Conservation (phyloP, 2,888 invertebrate genomes). For the Dasypolia templi region DNA sequence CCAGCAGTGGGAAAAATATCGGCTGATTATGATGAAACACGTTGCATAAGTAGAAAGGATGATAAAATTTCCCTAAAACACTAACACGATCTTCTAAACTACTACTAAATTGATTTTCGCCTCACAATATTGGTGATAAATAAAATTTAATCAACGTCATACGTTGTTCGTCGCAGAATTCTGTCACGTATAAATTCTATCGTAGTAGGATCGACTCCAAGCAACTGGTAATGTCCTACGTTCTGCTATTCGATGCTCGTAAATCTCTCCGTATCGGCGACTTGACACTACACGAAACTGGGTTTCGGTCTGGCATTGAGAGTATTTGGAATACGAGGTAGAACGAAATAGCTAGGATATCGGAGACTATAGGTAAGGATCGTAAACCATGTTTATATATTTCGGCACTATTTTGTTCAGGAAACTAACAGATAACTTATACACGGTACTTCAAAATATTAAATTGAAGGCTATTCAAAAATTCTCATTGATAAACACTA, state of each 20-base stretch:
- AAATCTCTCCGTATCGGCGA: slow-evolving; percentile 58
- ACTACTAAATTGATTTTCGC: slow-evolving; percentile 27
- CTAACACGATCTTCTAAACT: neutral
- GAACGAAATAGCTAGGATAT: slow-evolving; percentile 30
- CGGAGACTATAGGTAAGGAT: neutral
- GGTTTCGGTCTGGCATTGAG: slow-evolving; percentile 25
- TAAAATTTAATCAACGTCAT: slow-evolving; percentile 42
- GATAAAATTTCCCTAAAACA: neutral
- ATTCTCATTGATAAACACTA: neutral
- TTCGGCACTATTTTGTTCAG: neutral
- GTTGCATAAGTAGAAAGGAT: neutral
- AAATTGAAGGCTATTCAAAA: too few species aligned
- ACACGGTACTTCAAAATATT: too few species aligned
- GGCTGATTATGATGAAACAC: too few species aligned
- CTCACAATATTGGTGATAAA: slow-evolving; percentile 19
- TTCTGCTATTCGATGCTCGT: slow-evolving; percentile 52
- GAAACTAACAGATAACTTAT: neutral
- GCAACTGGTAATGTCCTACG: slow-evolving; percentile 48
- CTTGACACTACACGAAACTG: slow-evolving; percentile 42
- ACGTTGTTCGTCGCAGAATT: slow-evolving; percentile 31
- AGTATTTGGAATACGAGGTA: slow-evolving; percentile 16
- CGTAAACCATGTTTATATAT: slow-evolving; percentile 1
- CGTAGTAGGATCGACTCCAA: slow-evolving; percentile 21
- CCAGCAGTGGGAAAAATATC: too few species aligned
- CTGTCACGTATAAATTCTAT: slow-evolving; percentile 60